Evolutionary conservation across 1,140 invertebrate species (phyloP), one percentile per base, ranked within the genome.

Genomic region (Lasioglossum baleicum): DNA sequence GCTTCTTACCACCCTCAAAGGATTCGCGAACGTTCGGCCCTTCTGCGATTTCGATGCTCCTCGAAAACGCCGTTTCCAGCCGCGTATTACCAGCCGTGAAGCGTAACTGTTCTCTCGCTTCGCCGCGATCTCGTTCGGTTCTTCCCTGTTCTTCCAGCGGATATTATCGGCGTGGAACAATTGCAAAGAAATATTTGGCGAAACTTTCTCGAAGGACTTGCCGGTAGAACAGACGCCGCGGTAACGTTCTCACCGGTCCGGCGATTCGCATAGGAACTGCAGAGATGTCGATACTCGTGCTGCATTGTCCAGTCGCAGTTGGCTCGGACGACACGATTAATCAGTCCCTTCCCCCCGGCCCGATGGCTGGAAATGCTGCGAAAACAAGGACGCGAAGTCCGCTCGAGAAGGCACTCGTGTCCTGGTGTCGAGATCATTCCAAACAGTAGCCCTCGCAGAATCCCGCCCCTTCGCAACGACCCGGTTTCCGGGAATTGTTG

Each of bases 361-460:
- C 42, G 66, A 48, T 60, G 75, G 70, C 76, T 81, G 74, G 79
- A 79, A 87, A 87, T 83, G 84, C 71, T 88, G 65, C 68, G 84
- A 87, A 87, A 88, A 88, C 86, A 84, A 73, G 73, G 80, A 82
- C 64, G 68, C 83, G 56, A 82, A 77, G 53, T 82, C 58, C 76
- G 44, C 69, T 86, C 56, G 77, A 83, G 83, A 61, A 85, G 69
- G 74, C 44, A 85, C 83, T 86, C 44, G 81, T 85, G 65, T 58
- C 70, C 74, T 77, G 66, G 81, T 82, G 82, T 86, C 85, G 84
- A 88, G 87, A 88, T 87, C 86, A 88, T 87, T 87, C 78, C 82
- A 88, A 88, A 88, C 80, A 88, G 80, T 75, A 70, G 80, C 80
- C 75, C 72, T 4, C 53, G 84, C 78, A 81, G 73, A 63, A 71